phyloP scores from a whole-genome alignment of 2,888 invertebrate species.

The Drosophila siamana region DNA sequence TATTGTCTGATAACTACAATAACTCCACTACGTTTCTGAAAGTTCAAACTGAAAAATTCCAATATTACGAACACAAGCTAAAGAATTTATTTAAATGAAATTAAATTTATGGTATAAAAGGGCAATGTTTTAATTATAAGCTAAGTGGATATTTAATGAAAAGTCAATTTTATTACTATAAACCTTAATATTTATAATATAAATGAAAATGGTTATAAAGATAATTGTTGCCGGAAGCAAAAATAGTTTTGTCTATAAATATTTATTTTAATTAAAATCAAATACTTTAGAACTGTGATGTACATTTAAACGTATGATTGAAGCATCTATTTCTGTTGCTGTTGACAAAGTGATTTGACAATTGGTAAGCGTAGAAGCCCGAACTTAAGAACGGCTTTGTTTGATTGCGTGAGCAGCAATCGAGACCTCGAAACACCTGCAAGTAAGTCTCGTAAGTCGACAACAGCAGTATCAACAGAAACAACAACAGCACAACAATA shows the following conservation, averaged over 20 bases:
- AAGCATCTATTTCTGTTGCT: background rate
- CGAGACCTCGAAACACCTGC: conserved; percentile 63
- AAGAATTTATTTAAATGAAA: too few relatives aligned
- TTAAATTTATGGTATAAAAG: too few relatives aligned
- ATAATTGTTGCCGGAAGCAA: background rate
- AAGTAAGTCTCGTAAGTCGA: conserved; percentile 21
- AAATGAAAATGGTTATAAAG: too few relatives aligned
- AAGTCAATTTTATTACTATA: too few relatives aligned
- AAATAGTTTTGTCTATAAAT: background rate
- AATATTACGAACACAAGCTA: too few relatives aligned
- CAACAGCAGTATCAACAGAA: conserved; percentile 21
- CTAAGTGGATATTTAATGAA: too few relatives aligned
- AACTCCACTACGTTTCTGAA: too few relatives aligned
- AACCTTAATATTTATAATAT: too few relatives aligned
- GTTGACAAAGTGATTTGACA: conserved; percentile 6
- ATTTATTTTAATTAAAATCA: background rate
- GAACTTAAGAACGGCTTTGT: conserved; percentile 44
- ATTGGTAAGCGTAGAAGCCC: conserved; percentile 24
- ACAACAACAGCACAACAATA: conserved; percentile 14
- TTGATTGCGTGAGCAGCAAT: conserved; percentile 49
- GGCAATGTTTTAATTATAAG: too few relatives aligned
- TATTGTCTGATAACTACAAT: too few relatives aligned
- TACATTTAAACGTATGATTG: background rate
- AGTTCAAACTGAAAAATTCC: too few relatives aligned
- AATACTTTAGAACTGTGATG: background rate